Conservation (phyloP, 2,888 invertebrate genomes). For the Antheraea assamensis region DNA sequence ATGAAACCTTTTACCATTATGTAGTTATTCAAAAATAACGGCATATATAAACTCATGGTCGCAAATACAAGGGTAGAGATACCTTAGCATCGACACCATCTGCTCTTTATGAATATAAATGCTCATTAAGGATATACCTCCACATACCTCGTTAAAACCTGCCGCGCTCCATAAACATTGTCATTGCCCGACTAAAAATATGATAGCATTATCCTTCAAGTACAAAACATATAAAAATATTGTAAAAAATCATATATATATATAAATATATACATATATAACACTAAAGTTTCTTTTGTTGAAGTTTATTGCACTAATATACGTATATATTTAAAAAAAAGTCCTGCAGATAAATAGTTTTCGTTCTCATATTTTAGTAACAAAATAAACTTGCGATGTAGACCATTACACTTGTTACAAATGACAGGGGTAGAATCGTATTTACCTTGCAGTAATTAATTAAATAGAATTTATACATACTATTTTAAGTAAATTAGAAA, state of each 20-base stretch:
- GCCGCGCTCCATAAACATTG: background rate
- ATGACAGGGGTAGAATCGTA: too few relatives aligned
- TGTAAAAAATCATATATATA: background rate
- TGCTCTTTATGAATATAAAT: slow-evolving; percentile 15
- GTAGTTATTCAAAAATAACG: slow-evolving; percentile 1
- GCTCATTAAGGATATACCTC: slow-evolving; percentile 12
- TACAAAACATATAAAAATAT: background rate
- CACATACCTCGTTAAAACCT: slow-evolving; percentile 7
- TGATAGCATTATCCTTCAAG: background rate
- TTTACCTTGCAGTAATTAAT: too few relatives aligned
- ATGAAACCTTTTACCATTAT: background rate
- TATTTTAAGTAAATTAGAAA: background rate
- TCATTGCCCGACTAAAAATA: background rate
- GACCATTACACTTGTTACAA: too few relatives aligned
- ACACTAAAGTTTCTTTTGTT: background rate
- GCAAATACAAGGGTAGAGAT: background rate
- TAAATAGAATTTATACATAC: too few relatives aligned
- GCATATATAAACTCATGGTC: background rate
- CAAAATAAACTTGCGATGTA: too few relatives aligned
- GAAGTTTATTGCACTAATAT: too few relatives aligned
- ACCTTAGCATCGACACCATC: background rate
- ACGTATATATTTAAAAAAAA: too few relatives aligned
- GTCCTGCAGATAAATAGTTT: too few relatives aligned
- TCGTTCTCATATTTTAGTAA: too few relatives aligned
- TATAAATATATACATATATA: background rate